Percentiles rank a stretch among this genome's conserved stretches.
Conservation (phyloP, 2,888 invertebrate species). For the Drosophila histrio region DNA sequence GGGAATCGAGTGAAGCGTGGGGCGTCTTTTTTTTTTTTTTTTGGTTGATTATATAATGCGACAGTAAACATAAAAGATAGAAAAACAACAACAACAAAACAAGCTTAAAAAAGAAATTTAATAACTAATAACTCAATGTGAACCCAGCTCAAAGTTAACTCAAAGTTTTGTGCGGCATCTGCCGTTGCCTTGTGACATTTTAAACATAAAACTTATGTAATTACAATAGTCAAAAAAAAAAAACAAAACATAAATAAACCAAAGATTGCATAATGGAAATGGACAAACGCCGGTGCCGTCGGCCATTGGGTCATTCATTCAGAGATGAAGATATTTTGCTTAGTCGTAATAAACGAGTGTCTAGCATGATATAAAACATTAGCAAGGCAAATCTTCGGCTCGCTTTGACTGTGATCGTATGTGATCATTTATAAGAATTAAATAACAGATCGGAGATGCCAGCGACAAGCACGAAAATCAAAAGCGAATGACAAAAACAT, state of each 20-base stretch:
- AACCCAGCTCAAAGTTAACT: constrained; percentile 19
- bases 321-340: constrained; percentile 14
- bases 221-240: constrained; percentile 35
- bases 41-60: constrained; percentile 49
- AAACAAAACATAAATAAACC: constrained; percentile 34
- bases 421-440: constrained; percentile 49
- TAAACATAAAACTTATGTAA: constrained; percentile 68
- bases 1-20: constrained; percentile 27
- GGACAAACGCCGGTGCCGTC: constrained; percentile 37
- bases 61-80: constrained; percentile 2
- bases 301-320: constrained; percentile 45
- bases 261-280: constrained; percentile 48
- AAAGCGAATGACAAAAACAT: constrained; percentile 26
- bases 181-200: constrained; percentile 76
- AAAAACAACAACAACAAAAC: not conserved
- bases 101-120: constrained; percentile 53
- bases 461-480: constrained; percentile 36
- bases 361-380: constrained; percentile 69
- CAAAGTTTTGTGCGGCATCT: constrained; percentile 22
- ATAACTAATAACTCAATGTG: constrained; percentile 68
- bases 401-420: constrained; percentile 8
- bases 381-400: constrained; percentile 36
- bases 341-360: constrained; percentile 61
- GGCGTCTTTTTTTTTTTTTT: constrained; percentile 20
- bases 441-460: constrained; percentile 44